These are phyloP conservation scores for Lepisosteus osseus DNA, from an alignment of 2,113 vertebrate genomes.

Conservation along the genomic window DNA sequence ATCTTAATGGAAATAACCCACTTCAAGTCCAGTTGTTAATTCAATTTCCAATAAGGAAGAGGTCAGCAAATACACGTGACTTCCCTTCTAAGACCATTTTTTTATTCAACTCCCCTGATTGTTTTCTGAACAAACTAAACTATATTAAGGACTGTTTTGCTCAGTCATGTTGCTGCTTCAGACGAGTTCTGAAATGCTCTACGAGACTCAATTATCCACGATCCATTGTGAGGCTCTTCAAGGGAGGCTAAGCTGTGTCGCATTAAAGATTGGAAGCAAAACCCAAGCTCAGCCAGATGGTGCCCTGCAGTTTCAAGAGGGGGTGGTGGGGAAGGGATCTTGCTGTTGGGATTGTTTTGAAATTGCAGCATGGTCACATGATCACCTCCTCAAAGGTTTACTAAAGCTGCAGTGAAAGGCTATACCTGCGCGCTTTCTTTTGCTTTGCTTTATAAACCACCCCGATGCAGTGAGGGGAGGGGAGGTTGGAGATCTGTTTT, in stretches of 20 bases:
- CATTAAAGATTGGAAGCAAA: conserved; percentile 34
- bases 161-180: background rate
- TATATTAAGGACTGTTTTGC: background rate
- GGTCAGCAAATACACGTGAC: background rate
- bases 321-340: conserved; percentile 18
- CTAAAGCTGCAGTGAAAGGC: no score
- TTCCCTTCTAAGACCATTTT: background rate
- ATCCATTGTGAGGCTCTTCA: conserved; percentile 34
- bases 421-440: no score
- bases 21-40: no score
- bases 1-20: no score
- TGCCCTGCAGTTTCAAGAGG: conserved; percentile 17
- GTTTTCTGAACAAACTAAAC: conserved; percentile 10
- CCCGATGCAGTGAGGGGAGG: conserved; percentile 2
- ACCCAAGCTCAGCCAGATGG: conserved; percentile 34
- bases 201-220: conserved; percentile 21
- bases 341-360: conserved; percentile 12
- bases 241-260: conserved; percentile 29
- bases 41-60: background rate
- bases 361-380: no score
- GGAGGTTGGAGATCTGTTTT: conserved; percentile 14
- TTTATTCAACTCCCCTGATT: conserved; percentile 10
- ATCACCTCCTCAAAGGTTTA: no score
- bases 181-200: conserved; percentile 4
- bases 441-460: conserved; percentile 17